Evolutionary conservation across 2,113 vertebrate genomes (phyloP), one percentile per base, ranked within the genome.

Genomic region (Morone chrysops): DNA sequence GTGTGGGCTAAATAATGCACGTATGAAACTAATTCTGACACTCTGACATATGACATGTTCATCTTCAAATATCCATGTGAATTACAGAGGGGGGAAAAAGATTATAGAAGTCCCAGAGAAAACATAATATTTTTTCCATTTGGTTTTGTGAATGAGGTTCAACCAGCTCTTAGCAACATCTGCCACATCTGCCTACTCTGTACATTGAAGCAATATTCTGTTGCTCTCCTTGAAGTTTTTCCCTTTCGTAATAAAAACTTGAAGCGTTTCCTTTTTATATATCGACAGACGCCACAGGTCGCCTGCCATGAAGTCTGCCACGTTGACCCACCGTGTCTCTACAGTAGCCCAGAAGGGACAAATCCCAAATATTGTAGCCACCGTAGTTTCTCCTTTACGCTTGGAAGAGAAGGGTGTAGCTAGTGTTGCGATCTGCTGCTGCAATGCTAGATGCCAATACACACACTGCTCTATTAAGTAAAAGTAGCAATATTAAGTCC

Each of bases 1-100:
- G 54, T 85, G 79, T 72, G 70, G 66, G 54, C 36, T 48, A 53
- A 8, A 25, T 57, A 41, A 47, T 18, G 22, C 20, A 41, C 38
- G 18, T 56, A 31, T 22, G 41, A 56, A 75, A 65, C 18, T 11
- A 60, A 82, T 60, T 79, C 36, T 66, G 56, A 57, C 25, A 20
- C 25, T 31, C 6, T 17, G 14, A 60, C 5, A 38, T 63, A 36
- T n/a, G 43, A 47, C 71, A 59, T 53, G n/a, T 22, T 59, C 0
- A 54, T 70, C 20, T 63, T 74, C 8, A 63, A 53, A 47, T 38
- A 50, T 66, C 36, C 13, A 25, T 1, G 51, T 6, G 4, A 70
- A 38, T 17, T 70, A 51, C 50, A 60, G 10, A 68, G 9, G 2
- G 17, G 17, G 1, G 4, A n/a, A 36, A 76, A 60, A 4, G 2